Base-by-base conservation (phyloP, 2,113 vertebrate species). In the Propithecus coquereli region DNA sequence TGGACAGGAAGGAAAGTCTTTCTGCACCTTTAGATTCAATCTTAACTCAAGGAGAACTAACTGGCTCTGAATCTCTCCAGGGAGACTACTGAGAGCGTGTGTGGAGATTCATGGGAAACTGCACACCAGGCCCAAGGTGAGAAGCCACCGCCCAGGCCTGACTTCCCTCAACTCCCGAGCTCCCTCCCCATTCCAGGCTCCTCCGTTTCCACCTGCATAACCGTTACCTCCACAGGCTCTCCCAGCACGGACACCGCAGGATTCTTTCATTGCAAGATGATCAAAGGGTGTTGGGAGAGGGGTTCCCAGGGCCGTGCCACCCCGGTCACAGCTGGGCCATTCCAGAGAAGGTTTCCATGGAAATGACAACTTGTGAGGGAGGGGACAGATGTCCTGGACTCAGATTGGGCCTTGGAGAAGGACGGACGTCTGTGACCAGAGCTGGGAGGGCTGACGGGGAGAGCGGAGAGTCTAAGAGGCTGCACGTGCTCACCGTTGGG, bases 401-500 rank as follows among this genome's bases (percentile, higher is more conserved):
- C 68, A 63, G 6, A 25, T 11, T 6, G 17, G 27, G 27, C 16
- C 40, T 34, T 43, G 11, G 9, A 63, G 40, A 25, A 37, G 18
- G 32, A 18, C 40, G 47, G 70, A 17, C 18, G 22, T 9, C 3
- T 32, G 34, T 14, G 5, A 23, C 14, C 9, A 63, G 17, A 65
- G 32, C 13, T 17, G 8, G 16, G 32, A 37, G 5, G 30, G 0
- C 2, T 32, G 11, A 13, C 5, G 12, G 17, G 30, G 2, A 16
- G 32, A 5, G 22, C 1, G 32, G 30, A 7, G 2, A 32, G 22
- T 22, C n/a, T 16, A 65, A 68, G 9, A 30, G 3, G 4, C n/a
- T 30, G 2, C 52, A 0, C 3, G 14, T 66, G 70, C 97, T 98
- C 86, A 98, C 97, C 94, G 0, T 18, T 2, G 97, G 98, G 40